phyloP scores from a whole-genome alignment of 2,797 vertebrate genomes.

The Hipposideros larvatus region DNA sequence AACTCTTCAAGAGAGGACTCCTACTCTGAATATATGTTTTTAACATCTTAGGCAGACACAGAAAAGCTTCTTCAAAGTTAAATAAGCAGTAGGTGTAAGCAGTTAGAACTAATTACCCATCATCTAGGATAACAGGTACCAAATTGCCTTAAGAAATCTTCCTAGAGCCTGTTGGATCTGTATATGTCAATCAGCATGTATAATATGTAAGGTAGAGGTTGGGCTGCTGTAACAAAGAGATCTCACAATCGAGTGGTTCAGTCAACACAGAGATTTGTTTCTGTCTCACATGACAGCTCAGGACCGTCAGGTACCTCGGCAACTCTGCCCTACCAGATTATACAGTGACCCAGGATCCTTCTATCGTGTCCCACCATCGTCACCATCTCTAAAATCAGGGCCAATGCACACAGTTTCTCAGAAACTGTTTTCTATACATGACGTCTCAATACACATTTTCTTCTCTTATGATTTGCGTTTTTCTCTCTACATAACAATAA shows the following conservation, averaged over 20 bases:
- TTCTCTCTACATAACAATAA: background rate
- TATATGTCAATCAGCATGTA: background rate
- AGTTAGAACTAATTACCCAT: background rate
- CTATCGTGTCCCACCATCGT: too few relatives aligned
- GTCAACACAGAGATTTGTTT: background rate
- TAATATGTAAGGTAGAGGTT: background rate
- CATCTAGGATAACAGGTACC: background rate
- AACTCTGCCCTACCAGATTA: background rate
- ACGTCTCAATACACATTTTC: background rate
- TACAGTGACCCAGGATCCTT: background rate
- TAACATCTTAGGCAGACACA: background rate
- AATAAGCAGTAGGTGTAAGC: background rate
- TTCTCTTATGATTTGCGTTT: background rate
- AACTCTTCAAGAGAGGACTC: background rate
- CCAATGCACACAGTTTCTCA: background rate
- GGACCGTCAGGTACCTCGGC: accelerated
- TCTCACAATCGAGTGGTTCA: background rate
- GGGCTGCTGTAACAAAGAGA: background rate
- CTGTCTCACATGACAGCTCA: background rate
- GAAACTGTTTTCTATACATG: background rate
- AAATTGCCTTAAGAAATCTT: background rate
- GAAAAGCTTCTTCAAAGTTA: background rate
- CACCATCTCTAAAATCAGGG: background rate
- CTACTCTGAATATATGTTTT: background rate
- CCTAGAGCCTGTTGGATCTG: background rate